Base-by-base conservation (phyloP, 1,140 invertebrate genomes). In the Drosophila sturtevanti region DNA sequence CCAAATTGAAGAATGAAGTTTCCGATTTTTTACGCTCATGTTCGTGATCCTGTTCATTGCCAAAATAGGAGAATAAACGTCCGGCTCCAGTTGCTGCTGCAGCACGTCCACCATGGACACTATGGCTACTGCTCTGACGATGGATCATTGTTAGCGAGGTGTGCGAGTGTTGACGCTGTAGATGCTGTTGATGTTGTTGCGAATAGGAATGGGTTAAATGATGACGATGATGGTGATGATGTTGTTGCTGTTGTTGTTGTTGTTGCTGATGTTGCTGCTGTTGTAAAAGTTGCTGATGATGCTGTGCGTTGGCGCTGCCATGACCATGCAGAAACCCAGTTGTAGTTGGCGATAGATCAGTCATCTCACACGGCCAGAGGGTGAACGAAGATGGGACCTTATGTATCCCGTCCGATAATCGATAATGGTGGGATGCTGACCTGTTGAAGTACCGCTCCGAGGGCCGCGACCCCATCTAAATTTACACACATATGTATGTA, bases 331-430 rank as follows among this genome's bases (percentile, higher is more conserved):
- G 72, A 78, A 86, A 90, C 71, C 84, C 85, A 75, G 89, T 77
- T 63, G 90, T 79, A 72, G 90, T 90, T 72, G 90, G 90, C 82
- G 90, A 91, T 81, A 90, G 76, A 81, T 91, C 90, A 90, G 90
- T 91, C 90, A 91, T 91, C 90, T 91, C 90, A 91, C 90, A 90
- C 90, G 90, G 89, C 90, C 90, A 86, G 96, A 97, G 41, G 97
- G 97, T 84, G 97, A 98, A 56, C 97, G 94, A 81, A 98, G 94
- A 92, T 97, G 96, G 63, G 96, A 97, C 81, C 97, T 95, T 90
- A 98, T 97, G 92, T 97, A 97, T 67, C 97, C 97, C 54, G 97
- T 98, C 86, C 97, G 94, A 93, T 96, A 97, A 93, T 97, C 92
- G 79, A 92, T 92, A 92, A 91, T 92, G 90, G 90, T 92, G 87